phyloP scores from a whole-genome alignment of 2,113 vertebrate species.

The Anguilla rostrata region DNA sequence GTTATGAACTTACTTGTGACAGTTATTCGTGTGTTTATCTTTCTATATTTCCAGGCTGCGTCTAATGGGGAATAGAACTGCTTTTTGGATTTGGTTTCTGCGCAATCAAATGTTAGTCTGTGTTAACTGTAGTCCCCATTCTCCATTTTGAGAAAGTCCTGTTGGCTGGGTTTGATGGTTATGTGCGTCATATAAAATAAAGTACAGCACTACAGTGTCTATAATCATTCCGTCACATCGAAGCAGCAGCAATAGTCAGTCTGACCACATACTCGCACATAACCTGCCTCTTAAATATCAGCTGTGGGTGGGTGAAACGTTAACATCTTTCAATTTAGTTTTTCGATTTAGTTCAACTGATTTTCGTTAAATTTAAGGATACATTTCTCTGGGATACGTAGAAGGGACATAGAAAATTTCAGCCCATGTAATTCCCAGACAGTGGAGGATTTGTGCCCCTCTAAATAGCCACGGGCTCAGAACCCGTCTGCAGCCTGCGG shows the following conservation, averaged over 20 bases:
- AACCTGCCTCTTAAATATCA: background rate
- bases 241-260: background rate
- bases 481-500: background rate
- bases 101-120: background rate
- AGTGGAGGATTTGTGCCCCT: background rate
- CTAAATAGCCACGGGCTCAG: background rate
- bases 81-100: background rate
- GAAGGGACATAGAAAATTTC: background rate
- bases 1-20: background rate
- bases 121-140: background rate
- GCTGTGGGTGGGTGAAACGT: background rate
- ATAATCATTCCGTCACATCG: background rate
- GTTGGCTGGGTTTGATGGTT: background rate
- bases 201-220: background rate
- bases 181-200: background rate
- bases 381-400: background rate
- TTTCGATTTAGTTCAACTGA: background rate
- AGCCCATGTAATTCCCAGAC: background rate
- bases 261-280: background rate
- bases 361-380: background rate
- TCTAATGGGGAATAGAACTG: background rate
- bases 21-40: background rate
- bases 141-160: background rate
- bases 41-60: background rate
- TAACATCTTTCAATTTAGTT: background rate